Evolutionary conservation across 64 coral and sea anemone species (phyloP).

Genomic region (Exaiptasia diaphana): DNA sequence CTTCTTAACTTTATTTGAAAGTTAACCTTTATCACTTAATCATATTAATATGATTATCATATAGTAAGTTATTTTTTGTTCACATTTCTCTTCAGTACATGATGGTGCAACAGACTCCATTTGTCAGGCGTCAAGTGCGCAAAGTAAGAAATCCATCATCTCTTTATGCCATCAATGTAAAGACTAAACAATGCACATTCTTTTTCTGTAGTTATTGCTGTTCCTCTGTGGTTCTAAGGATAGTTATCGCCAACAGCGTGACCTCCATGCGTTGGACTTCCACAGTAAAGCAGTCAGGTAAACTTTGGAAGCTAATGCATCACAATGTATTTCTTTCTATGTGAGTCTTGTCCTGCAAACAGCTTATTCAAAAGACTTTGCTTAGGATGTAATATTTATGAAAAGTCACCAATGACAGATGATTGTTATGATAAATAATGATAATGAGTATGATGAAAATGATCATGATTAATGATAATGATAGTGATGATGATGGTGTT

Average conservation of each 20-base stretch:
- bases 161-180: too few relatives aligned
- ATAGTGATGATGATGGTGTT: too few relatives aligned
- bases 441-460: too few relatives aligned
- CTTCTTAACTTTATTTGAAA: too few relatives aligned
- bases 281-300: conserved; percentile 91
- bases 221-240: conserved; percentile 98
- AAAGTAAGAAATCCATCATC: conserved; percentile 42
- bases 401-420: background rate
- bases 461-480: too few relatives aligned
- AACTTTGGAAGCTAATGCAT: background rate
- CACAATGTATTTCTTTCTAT: background rate
- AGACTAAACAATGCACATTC: too few relatives aligned
- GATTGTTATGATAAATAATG: too few relatives aligned
- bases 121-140: conserved; percentile 89
- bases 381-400: background rate
- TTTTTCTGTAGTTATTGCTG: conserved; percentile 60
- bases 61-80: too few relatives aligned
- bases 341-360: background rate
- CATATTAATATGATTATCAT: too few relatives aligned
- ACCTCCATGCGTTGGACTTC: conserved; percentile 81
- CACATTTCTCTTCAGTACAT: conserved; percentile 74
- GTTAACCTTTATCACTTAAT: too few relatives aligned
- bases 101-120: conserved; percentile 94
- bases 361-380: background rate
- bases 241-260: conserved; percentile 80